Base-by-base conservation (phyloP, 2,113 vertebrate genomes). In the Lanius collurio region DNA sequence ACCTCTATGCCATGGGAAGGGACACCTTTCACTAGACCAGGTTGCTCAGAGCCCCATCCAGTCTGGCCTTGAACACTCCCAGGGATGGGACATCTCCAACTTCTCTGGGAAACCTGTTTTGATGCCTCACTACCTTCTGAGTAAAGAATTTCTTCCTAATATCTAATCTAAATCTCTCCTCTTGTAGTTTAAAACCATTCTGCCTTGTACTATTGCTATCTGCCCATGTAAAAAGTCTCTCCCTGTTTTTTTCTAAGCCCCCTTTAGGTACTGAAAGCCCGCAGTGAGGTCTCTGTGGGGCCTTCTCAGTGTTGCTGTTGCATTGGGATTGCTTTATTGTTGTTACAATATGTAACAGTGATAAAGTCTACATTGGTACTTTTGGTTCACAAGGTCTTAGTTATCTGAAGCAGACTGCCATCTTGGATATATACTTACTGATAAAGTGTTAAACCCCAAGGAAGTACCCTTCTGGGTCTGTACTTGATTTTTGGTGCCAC, bases 401-500 rank as follows among this genome's bases (percentile, higher is more conserved):
- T 26, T 27, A 70, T 1, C 18, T 31, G 49, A 65, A 73, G 49
- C 24, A 55, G 44, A 3, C 22, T n/a, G 46, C 67, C 19, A 4
- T 55, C 83, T 83, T 6, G 22, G 10, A 16, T 68, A 28, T 57
- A 15, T 52, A 5, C 18, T 50, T 59, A 47, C 3, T 52, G 24
- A 30, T 30, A 28, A 55, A 80, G 52, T 69, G 12, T 68, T 83
- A 49, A 93, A 71, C 39, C 7, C 4, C 13, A 4, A 41, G 75
- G 27, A 62, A 56, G 5, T 21, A 16, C 53, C 3, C 7, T 31
- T 5, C 9, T 30, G 23, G 10, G 1, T 41, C 47, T 39, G 13
- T n/a, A 1, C 12, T 37, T 49, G 13, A 5, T 42, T 37, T 42
- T 6, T 24, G 0, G 0, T 17, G 31, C 22, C 19, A 11, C 52